Conservation (phyloP, 2,888 invertebrate genomes). For the Clitarchus hookeri region DNA sequence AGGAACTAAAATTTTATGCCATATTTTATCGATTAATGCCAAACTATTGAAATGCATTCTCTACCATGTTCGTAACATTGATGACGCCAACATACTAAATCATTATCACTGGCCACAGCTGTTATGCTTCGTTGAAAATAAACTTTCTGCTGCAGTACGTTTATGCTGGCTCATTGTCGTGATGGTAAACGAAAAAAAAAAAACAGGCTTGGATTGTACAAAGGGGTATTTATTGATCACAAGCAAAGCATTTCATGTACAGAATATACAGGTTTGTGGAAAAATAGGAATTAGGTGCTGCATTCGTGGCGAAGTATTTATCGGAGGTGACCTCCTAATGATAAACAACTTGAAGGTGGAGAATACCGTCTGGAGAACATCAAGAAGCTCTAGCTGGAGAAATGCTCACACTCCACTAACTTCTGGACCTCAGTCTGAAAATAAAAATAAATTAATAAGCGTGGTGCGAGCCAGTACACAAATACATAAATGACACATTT, state of each 20-base stretch:
- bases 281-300: neutral
- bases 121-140: no score
- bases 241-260: neutral
- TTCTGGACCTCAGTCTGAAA: conserved; percentile 39
- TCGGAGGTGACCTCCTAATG: neutral
- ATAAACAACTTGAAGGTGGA: neutral
- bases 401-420: conserved; percentile 37
- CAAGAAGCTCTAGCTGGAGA: conserved; percentile 24
- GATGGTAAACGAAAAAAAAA: neutral
- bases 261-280: neutral
- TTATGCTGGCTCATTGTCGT: no score
- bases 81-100: no score
- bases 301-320: neutral
- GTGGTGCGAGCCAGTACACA: no score
- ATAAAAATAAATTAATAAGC: no score
- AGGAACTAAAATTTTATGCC: no score
- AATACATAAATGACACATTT: no score
- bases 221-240: conserved; percentile 1
- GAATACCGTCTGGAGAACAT: neutral
- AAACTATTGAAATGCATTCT: no score
- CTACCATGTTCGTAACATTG: no score
- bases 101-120: no score
- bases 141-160: no score
- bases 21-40: no score
- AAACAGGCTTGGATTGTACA: neutral